phyloP scores from a whole-genome alignment of 2,888 invertebrate genomes.

The Caenorhabditis angaria region DNA sequence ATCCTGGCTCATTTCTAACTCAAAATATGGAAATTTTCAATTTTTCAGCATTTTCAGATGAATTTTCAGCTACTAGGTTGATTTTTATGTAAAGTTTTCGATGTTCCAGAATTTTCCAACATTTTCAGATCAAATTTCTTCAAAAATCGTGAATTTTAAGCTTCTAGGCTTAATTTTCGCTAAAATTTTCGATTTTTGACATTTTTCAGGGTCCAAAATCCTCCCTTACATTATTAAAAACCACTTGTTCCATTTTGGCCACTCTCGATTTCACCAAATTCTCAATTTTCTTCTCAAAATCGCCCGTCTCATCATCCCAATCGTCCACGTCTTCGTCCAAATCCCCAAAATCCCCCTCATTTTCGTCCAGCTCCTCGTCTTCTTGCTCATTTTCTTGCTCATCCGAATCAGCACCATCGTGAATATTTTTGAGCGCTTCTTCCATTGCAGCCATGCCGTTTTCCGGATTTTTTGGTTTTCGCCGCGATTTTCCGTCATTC shows the following conservation, averaged over 20 bases:
- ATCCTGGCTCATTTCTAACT: too few species aligned
- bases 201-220: not conserved
- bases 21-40: too few species aligned
- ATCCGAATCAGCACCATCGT: not conserved
- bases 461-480: not conserved
- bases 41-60: too few species aligned
- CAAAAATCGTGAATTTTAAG: too few species aligned
- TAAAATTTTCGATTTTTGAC: not conserved
- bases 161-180: too few species aligned
- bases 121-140: too few species aligned
- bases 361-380: not conserved
- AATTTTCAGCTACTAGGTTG: too few species aligned
- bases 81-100: too few species aligned
- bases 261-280: not conserved
- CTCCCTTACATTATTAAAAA: not conserved
- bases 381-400: not conserved
- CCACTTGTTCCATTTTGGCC: not conserved
- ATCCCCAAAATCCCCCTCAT: not conserved
- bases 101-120: too few species aligned
- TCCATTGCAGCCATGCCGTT: not conserved
- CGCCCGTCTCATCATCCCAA: not conserved
- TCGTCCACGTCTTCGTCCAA: not conserved
- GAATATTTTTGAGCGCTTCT: not conserved
- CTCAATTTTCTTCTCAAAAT: not conserved
- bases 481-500: not conserved